Evolutionary conservation across 2,888 invertebrate species (phyloP), one percentile per base, ranked within the genome.

Genomic region (Synergus gifuensis): DNA sequence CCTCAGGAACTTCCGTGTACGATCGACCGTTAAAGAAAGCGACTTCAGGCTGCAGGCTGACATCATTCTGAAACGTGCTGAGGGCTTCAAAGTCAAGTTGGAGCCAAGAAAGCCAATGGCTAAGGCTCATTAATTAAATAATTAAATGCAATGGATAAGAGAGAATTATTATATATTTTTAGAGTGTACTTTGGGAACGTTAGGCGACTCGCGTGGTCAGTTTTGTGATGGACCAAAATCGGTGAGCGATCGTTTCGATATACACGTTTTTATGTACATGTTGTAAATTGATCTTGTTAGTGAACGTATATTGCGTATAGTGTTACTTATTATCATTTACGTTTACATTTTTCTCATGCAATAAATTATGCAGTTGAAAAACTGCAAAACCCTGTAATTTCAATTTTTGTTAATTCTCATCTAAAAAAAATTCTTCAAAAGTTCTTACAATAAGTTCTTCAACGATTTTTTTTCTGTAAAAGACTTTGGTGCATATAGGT

Each of bases 61-160:
- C 87, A 96, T 96, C 85, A 96, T 96, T 83, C 91, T 96, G 78
- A 96, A 96, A 92, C 93, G 96, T 79, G 94, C 94, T 36, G 96
- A 96, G 83, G 96, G 96, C 1, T 96, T 96, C 92, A 94, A 94
- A 85, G 84, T 92, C 77, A 90, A 85, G 77, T 87, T 91, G 44
- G 89, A 89, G 79, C 88, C 92, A 14, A 91, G 92, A 81, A 89
- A 87, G 76, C 63, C 81, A 28, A 82, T 82, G 8, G 85, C 87
- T 28, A 89, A 85, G 79, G 86, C 88, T 46, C 85, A 54, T 54
- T 73, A 73, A 54, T 22, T 60, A 22, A 22, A 28, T 14, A 49
- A 46, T 46, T 16, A 0, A 28, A 28, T 28, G 16, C 12, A 16
- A 54, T 60, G 60, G 12, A 60, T 12, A 12, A 60, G 22, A 60